A percentile compares a stretch with the other conserved stretches of the same genome.
phyloP scores from a whole-genome alignment of 92 coral and sea anemone species.

The Plumapathes pennacea region DNA sequence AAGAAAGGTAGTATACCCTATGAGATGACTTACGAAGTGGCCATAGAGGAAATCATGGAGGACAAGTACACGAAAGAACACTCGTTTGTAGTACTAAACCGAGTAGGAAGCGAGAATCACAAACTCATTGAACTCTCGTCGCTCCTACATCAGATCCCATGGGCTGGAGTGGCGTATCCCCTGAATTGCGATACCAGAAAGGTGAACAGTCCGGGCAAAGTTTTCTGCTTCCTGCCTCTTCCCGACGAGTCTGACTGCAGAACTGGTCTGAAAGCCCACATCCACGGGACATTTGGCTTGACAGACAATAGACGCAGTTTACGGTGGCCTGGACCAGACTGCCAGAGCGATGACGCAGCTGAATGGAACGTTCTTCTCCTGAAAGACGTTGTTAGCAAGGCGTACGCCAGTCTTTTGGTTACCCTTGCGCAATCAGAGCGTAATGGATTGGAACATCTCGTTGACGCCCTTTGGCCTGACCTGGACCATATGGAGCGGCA shows the following conservation, averaged over 20 bases:
- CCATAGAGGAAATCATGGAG: slow-evolving; percentile 46
- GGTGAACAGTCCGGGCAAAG: slow-evolving; percentile 61
- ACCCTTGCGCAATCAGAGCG: slow-evolving; percentile 58
- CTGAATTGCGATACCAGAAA: slow-evolving; percentile 26
- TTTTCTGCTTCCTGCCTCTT: slow-evolving; percentile 86
- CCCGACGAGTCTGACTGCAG: slow-evolving; percentile 89
- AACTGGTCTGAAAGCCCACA: slow-evolving; percentile 81
- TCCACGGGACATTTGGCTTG: slow-evolving; percentile 93
- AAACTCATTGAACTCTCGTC: slow-evolving; percentile 63
- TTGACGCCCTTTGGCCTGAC: slow-evolving; percentile 73
- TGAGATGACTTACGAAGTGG: slow-evolving; percentile 75
- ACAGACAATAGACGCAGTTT: slow-evolving; percentile 90
- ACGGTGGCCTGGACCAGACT: slow-evolving; percentile 92
- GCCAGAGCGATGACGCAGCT: slow-evolving; percentile 89
- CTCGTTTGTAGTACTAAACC: slow-evolving; percentile 75
- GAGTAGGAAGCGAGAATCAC: slow-evolving; percentile 66
- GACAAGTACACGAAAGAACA: slow-evolving; percentile 49
- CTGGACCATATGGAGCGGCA: slow-evolving; percentile 78
- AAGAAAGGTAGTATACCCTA: slow-evolving; percentile 37
- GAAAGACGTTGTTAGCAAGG: slow-evolving; percentile 71
- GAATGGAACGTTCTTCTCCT: slow-evolving; percentile 75
- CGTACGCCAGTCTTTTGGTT: slow-evolving; percentile 64
- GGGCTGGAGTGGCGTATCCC: slow-evolving; percentile 94
- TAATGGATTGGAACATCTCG: slow-evolving; percentile 47
- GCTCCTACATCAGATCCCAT: slow-evolving; percentile 70